Percentiles rank a stretch among this genome's conserved stretches.
phyloP scores from a whole-genome alignment of 2,113 vertebrate species.

The Peromyscus polionotus region DNA sequence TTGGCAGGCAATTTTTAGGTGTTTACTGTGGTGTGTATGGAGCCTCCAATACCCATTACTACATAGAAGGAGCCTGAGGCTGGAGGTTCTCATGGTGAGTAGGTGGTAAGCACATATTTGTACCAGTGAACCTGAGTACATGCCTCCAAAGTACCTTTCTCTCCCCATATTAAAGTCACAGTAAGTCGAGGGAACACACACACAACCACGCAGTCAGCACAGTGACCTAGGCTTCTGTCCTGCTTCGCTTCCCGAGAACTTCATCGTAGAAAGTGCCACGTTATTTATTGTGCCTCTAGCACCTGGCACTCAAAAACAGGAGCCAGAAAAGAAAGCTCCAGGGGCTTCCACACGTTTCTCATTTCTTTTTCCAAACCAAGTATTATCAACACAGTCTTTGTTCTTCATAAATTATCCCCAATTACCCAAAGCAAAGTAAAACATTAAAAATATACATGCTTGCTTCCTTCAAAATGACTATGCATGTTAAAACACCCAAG shows the following conservation, averaged over 20 bases:
- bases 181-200: background rate
- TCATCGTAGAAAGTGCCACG: background rate
- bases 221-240: background rate
- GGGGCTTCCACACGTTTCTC: background rate
- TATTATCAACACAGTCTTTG: background rate
- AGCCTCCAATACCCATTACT: background rate
- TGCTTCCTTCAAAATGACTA: background rate
- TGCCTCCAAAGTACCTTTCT: background rate
- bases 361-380: constrained; percentile 20
- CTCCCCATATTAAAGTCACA: background rate
- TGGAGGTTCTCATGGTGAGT: background rate
- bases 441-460: background rate
- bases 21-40: background rate
- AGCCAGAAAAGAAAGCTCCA: background rate
- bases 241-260: background rate
- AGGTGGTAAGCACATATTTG: rapidly evolving
- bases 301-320: background rate
- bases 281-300: background rate
- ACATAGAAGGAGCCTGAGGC: background rate
- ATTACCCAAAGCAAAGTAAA: background rate
- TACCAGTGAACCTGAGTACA: rapidly evolving
- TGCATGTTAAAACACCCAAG: background rate
- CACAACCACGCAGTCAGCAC: too few relatives aligned
- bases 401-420: background rate
- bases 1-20: background rate